Evolutionary conservation across 2,888 invertebrate species (phyloP), one percentile per base, ranked within the genome.

Genomic region (Vanessa cardui): DNA sequence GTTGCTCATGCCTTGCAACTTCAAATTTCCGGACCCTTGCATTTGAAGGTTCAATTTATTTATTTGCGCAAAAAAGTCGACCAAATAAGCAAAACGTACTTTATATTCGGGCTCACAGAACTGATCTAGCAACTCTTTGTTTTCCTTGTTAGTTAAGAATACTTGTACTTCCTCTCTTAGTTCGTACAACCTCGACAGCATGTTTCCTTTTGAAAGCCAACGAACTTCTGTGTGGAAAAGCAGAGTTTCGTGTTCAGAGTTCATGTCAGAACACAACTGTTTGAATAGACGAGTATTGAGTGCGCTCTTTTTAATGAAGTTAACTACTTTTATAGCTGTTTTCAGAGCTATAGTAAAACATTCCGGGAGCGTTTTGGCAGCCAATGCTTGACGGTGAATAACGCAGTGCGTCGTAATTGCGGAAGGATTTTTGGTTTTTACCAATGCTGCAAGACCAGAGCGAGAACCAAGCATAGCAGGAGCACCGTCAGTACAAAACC

Each of bases 351-450:
- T 58, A 58, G 60, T 33, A 4, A 72, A 44, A 39, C 62, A 56
- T 9, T 21, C 52, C 12, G 72, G 45, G 26, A 74, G 71, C 46
- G 73, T 74, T 60, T 73, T 73, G 21, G 72, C 45, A 45, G 73
- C 74, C 46, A 76, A 68, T 0, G 73, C 73, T 58, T 76, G 69
- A n/a, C 74, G 72, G 20, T 72, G 70, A 65, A 71, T 66, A 61
- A 60, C 39, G 56, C 66, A 66, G 56, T 61, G 61, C 8, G 56
- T 70, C n/a, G 50, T 64, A 45, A 66, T 70, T 66, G 59, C 9
- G 39, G 60, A 8, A 67, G 72, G 69, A 59, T 72, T 73, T 69
- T 77, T 74, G 59, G 67, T 59, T 70, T 73, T 74, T 26, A n/a
- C n/a, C n/a, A n/a, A n/a, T n/a, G n/a, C n/a, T n/a, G n/a, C n/a